phyloP scores from a whole-genome alignment of 2,888 invertebrate genomes.

The Lepeophtheirus nordmannii region DNA sequence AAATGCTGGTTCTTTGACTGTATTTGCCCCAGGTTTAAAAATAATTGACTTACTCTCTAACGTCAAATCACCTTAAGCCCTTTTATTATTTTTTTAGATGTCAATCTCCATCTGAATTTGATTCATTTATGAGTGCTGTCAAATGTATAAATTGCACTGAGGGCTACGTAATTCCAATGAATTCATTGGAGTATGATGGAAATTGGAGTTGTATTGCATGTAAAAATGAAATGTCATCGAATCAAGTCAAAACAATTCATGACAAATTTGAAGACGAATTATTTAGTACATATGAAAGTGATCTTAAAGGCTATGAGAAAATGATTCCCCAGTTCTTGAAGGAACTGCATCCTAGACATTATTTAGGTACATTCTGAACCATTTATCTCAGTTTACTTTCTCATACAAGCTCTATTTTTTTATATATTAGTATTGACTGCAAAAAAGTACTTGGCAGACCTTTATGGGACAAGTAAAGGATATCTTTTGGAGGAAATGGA shows the following conservation, averaged over 20 bases:
- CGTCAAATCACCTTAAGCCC: background rate
- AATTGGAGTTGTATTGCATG: background rate
- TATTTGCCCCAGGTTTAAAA: background rate
- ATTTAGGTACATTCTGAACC: no score
- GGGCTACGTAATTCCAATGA: background rate
- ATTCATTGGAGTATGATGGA: background rate
- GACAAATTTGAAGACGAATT: background rate
- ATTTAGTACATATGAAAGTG: background rate
- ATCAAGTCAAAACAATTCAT: background rate
- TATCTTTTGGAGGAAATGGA: background rate
- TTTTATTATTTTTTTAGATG: background rate
- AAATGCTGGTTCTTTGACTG: conserved; percentile 20
- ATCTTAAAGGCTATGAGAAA: conserved; percentile 5
- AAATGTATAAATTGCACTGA: conserved; percentile 4
- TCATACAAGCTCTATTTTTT: background rate
- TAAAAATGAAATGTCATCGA: background rate
- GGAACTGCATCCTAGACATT: background rate
- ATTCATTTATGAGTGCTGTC: conserved; percentile 5
- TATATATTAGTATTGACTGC: conserved; percentile 9
- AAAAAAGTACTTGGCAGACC: conserved; percentile 5
- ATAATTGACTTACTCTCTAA: background rate
- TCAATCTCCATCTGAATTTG: conserved; percentile 5
- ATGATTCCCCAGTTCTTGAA: background rate
- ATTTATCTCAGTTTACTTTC: background rate
- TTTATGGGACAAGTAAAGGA: background rate